phyloP scores from a whole-genome alignment of 2,888 invertebrate genomes.

The Sepioteuthis lessoniana region DNA sequence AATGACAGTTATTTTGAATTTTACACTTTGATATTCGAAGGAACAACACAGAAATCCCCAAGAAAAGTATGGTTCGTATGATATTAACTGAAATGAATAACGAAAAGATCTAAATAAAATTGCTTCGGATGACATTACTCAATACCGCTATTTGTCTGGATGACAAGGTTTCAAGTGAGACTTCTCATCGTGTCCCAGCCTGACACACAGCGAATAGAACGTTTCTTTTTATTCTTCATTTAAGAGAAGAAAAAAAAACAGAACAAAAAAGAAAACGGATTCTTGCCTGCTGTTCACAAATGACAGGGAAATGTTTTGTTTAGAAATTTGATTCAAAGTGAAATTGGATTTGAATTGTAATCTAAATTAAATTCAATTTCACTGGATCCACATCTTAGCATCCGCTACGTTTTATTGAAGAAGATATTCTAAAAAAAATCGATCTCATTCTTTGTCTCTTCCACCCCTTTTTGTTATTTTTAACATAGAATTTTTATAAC shows the following conservation, averaged over 20 bases:
- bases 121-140: neutral
- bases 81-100: neutral
- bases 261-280: no score
- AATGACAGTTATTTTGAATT: neutral
- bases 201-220: neutral
- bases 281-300: neutral
- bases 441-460: neutral
- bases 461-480: no score
- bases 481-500: no score
- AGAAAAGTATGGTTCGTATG: neutral
- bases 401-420: neutral
- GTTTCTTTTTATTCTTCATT: neutral
- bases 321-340: neutral
- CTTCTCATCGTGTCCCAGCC: neutral
- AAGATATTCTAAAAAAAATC: no score
- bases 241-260: no score
- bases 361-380: neutral
- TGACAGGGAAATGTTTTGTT: neutral
- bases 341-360: slow-evolving; percentile 10
- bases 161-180: neutral
- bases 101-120: neutral
- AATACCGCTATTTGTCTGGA: neutral
- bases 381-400: neutral
- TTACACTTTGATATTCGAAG: neutral
- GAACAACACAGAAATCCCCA: neutral